Evolutionary conservation across 2,113 vertebrate species (phyloP).

Genomic region (Istiophorus platypterus): DNA sequence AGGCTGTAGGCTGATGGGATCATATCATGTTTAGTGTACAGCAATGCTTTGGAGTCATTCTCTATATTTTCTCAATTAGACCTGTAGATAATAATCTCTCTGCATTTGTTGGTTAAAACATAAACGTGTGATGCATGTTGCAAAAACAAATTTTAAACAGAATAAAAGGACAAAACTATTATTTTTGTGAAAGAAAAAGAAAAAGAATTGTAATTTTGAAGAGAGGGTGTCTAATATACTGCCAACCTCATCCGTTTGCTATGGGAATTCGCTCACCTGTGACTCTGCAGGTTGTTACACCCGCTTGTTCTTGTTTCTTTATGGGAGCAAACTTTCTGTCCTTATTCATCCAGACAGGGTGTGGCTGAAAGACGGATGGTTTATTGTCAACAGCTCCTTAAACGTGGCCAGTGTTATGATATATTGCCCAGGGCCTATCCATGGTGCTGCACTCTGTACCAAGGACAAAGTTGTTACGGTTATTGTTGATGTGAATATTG

Average conservation of each 20-base stretch:
- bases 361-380: constrained; percentile 48
- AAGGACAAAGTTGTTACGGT: neutral
- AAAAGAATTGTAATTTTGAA: neutral
- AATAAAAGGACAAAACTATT: neutral
- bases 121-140: neutral
- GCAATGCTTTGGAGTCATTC: neutral
- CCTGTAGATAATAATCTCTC: neutral
- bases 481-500: neutral
- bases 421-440: neutral
- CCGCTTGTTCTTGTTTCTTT: constrained; percentile 6
- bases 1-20: neutral
- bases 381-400: constrained; percentile 12
- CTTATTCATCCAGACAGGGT: constrained; percentile 21
- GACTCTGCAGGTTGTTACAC: neutral
- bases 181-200: neutral
- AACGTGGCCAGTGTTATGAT: constrained; percentile 22
- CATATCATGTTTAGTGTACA: neutral
- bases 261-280: neutral
- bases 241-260: neutral
- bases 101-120: neutral
- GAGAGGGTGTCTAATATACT: neutral
- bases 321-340: constrained; percentile 25
- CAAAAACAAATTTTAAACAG: neutral
- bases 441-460: constrained; percentile 1
- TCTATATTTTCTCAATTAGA: neutral